These are phyloP conservation scores for Netelia inedita DNA, from an alignment of 2,888 invertebrate genomes.

Conservation along the genomic window DNA sequence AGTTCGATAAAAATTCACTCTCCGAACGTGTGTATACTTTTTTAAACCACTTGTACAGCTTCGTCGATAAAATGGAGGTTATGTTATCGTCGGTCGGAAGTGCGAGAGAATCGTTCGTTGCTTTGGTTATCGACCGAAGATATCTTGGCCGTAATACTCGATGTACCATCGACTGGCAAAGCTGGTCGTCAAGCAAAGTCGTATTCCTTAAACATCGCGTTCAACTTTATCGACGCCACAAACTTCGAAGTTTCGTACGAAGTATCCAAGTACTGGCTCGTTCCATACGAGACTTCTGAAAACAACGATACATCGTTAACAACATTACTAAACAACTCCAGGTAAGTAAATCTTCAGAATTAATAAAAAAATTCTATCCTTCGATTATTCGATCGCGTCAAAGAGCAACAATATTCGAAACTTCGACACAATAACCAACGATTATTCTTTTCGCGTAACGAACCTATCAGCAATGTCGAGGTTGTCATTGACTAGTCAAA, in stretches of 20 bases:
- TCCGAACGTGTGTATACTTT: neutral
- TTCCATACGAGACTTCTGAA: constrained; percentile 47
- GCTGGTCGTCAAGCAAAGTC: constrained; percentile 48
- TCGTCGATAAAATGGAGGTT: neutral
- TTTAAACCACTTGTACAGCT: neutral
- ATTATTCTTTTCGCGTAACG: neutral
- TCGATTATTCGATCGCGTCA: neutral
- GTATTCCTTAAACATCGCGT: constrained; percentile 23
- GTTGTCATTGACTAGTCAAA: neutral
- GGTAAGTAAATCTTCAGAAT: neutral
- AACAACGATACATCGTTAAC: constrained; percentile 37
- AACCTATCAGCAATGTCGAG: neutral
- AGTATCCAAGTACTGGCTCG: constrained; percentile 24
- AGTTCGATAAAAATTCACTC: neutral
- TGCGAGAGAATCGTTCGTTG: constrained; percentile 22
- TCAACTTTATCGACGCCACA: constrained; percentile 49
- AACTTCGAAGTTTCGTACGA: constrained; percentile 43
- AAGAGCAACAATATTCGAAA: neutral
- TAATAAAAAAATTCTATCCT: neutral
- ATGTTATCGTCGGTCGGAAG: constrained; percentile 12
- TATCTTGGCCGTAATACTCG: constrained; percentile 34
- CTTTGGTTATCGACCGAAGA: neutral
- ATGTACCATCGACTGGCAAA: constrained; percentile 46
- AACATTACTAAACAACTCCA: too few relatives aligned
- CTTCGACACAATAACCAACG: neutral